Base-by-base conservation (phyloP, 2,113 vertebrate species). In the Melanostigma gelatinosum region DNA sequence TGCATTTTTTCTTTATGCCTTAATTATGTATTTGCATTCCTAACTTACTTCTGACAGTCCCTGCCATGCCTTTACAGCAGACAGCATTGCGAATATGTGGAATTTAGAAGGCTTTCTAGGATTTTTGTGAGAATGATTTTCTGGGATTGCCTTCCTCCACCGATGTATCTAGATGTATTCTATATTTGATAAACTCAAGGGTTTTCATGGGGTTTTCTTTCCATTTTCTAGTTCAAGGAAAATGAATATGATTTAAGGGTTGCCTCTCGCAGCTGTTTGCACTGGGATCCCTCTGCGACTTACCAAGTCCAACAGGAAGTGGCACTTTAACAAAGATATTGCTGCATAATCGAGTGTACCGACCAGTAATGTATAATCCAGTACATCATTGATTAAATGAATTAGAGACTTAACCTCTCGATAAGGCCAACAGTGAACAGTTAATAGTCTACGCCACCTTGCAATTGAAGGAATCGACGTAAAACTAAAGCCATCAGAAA, bases 91-190 rank as follows among this genome's bases (percentile, higher is more conserved):
- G 71, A 72, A 70, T 55, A 68, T 24, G 67, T 57, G 68, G 11
- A 74, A 77, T 18, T 72, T 48, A 18, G 62, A 48, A 40, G 70
- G 60, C n/a, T 72, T 75, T 72, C 55, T 29, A 32, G 61, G 77
- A 54, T 75, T 44, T 73, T 62, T 77, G 58, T 40, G 57, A 52
- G 61, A 73, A 38, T 44, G 69, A 69, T 83, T 83, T 80, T 65
- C 22, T 44, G 38, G 72, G 27, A 69, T 54, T 73, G 48, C 75
- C 20, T 62, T 60, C 22, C 32, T 69, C 20, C 44, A 4, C 44
- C 57, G 52, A 79, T 38, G n/a, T n/a, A n/a, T n/a, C n/a, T n/a
- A 82, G 54, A 79, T 58, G 62, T 60, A 55, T 54, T 79, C 64
- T 74, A 69, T 58, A 79, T 84, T 81, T 71, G 29, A 84, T 73